Conservation (phyloP, 2,113 vertebrate species). For the Brevimyrus niger region DNA sequence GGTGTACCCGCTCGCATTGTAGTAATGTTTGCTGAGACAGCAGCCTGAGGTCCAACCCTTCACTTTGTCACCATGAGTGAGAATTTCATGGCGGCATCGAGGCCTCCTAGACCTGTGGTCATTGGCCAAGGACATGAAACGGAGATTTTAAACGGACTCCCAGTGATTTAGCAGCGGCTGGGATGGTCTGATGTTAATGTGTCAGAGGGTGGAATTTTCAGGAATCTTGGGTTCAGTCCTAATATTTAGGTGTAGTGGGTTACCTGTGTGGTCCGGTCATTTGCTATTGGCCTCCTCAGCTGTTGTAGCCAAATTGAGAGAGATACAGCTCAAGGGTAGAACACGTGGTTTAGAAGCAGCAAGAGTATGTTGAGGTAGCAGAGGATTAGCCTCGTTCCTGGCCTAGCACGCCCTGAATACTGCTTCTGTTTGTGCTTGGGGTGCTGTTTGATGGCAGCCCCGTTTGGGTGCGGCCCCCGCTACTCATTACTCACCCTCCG, state of each 20-base stretch:
- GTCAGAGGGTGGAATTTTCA: background rate
- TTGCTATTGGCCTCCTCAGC: background rate
- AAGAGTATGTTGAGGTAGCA: background rate
- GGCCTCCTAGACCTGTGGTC: background rate
- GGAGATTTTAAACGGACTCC: background rate
- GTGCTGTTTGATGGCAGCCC: background rate
- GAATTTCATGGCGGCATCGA: background rate
- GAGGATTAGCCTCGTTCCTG: background rate
- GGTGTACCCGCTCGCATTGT: background rate
- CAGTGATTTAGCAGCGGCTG: background rate
- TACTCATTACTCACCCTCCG: background rate
- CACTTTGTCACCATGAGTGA: slow-evolving; percentile 2
- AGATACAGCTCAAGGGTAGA: background rate
- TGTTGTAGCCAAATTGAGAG: background rate
- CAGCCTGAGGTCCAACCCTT: background rate
- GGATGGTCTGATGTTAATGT: background rate
- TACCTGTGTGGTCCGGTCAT: background rate
- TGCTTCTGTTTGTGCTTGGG: background rate
- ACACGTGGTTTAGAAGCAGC: background rate
- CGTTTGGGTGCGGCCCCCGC: background rate
- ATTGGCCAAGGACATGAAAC: background rate
- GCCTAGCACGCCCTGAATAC: background rate
- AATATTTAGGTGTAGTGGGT: background rate
- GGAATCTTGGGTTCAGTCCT: background rate
- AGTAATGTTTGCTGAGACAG: slow-evolving; percentile 3